A percentile compares a stretch with the other conserved stretches of the same genome.
phyloP scores from a whole-genome alignment of 2,797 vertebrate species.

The Pseudotriccus pelzelni region DNA sequence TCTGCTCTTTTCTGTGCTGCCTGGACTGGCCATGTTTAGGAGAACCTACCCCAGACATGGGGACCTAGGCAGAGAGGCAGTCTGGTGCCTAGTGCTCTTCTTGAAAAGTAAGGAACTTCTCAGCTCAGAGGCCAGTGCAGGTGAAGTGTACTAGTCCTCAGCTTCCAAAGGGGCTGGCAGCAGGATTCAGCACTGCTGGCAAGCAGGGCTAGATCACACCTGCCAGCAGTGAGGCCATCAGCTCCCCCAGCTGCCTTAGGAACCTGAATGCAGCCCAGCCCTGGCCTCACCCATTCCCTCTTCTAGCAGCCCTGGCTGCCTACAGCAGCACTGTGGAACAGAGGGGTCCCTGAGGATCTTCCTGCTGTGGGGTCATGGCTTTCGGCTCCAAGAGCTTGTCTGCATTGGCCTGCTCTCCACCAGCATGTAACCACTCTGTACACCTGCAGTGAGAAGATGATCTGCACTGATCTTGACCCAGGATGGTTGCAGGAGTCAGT shows the following conservation, averaged over 20 bases:
- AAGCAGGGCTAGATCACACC: background rate
- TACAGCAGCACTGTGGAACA: background rate
- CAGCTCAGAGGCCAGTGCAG: background rate
- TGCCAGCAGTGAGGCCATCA: background rate
- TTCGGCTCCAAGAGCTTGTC: background rate
- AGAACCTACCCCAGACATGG: background rate
- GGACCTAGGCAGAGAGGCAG: background rate
- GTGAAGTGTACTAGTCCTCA: background rate
- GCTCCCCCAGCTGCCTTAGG: background rate
- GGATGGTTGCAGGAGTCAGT: background rate
- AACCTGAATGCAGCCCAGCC: background rate
- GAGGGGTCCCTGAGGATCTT: background rate
- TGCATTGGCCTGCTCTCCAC: background rate
- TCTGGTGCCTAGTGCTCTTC: background rate
- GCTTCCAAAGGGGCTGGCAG: background rate
- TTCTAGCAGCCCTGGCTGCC: background rate
- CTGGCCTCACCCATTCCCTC: rapidly evolving
- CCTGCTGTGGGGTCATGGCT: rapidly evolving
- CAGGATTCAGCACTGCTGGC: background rate
- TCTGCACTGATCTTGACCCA: background rate
- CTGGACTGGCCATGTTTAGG: background rate
- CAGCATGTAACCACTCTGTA: background rate
- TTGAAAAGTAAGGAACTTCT: background rate
- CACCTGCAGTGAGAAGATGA: background rate
- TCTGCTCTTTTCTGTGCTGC: background rate